Evolutionary conservation across 2,797 vertebrate species (phyloP), one percentile per base, ranked within the genome.

Genomic region (Harpagifer antarcticus): DNA sequence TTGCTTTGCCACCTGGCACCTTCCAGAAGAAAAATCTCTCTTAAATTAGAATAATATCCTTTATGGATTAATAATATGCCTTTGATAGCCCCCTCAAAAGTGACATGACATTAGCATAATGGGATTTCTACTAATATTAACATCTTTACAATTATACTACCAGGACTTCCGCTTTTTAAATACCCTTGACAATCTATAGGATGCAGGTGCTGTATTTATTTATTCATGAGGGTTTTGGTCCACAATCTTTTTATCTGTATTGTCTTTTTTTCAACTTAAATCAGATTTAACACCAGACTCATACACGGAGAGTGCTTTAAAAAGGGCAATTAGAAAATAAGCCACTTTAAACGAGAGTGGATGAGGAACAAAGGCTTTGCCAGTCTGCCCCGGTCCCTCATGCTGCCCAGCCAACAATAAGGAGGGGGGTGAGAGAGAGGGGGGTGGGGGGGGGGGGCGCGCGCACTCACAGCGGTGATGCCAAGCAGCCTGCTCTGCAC

Each of bases 291-390:
- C 42, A 44, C 7, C 1, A 58, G 40, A 47, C 45, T 45, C 27
- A 13, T 4, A 57, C 37, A 49, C 55, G 17, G 20, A 62, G 52
- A 48, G 33, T 3, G 71, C 42, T 56, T 74, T 48, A 55, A 60
- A 54, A 60, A 64, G 5, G 27, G 23, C 63, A 59, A 72, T 76
- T 60, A 68, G 55, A 58, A 64, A 37, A 37, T 37, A 37, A 80
- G 55, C 31, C 83, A 85, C 84, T 88, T 85, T 77, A 71, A 71
- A 82, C 45, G 69, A 73, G 60, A 79, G 63, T 70, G 84, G 71
- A 73, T 83, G 82, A 86, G 81, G 90, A 94, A 95, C 93, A 94
- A 94, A 94, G 94, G 88, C 88, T 89, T 56, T 84, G 85, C 87
- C 91, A 85, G 87, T 76, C 71, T 86, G 88, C 89, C 80, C 72